A percentile compares a stretch with the other conserved stretches of the same genome.
These are phyloP conservation scores for Conus canariensis DNA, from an alignment of 2,888 invertebrate species.

Conservation along the genomic window DNA sequence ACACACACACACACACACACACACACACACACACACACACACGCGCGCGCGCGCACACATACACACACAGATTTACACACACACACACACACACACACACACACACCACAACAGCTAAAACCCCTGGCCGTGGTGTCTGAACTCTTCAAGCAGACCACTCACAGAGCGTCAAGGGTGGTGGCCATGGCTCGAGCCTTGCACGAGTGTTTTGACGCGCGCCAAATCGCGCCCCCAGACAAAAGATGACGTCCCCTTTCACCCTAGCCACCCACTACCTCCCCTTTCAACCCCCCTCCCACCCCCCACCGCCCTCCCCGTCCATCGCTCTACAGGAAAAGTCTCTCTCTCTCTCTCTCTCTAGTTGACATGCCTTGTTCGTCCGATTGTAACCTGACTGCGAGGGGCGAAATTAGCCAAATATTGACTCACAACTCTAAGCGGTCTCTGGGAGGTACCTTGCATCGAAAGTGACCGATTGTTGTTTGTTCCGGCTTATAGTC, in stretches of 20 bases:
- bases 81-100: too few relatives aligned
- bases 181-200: neutral
- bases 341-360: neutral
- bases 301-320: too few relatives aligned
- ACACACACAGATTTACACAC: too few relatives aligned
- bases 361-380: neutral
- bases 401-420: neutral
- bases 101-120: too few relatives aligned
- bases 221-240: neutral
- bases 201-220: neutral
- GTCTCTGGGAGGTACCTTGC: neutral
- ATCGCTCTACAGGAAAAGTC: neutral
- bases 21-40: too few relatives aligned
- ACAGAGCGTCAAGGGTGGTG: neutral
- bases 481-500: neutral
- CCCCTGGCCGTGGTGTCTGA: too few relatives aligned
- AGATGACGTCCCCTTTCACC: neutral
- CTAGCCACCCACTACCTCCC: too few relatives aligned
- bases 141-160: too few relatives aligned
- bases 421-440: neutral
- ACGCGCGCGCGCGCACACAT: too few relatives aligned
- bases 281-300: too few relatives aligned
- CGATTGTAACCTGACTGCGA: neutral
- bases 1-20: too few relatives aligned
- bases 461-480: constrained; percentile 1